Conservation (phyloP, 1,140 invertebrate species). For the Drosophila miranda region DNA sequence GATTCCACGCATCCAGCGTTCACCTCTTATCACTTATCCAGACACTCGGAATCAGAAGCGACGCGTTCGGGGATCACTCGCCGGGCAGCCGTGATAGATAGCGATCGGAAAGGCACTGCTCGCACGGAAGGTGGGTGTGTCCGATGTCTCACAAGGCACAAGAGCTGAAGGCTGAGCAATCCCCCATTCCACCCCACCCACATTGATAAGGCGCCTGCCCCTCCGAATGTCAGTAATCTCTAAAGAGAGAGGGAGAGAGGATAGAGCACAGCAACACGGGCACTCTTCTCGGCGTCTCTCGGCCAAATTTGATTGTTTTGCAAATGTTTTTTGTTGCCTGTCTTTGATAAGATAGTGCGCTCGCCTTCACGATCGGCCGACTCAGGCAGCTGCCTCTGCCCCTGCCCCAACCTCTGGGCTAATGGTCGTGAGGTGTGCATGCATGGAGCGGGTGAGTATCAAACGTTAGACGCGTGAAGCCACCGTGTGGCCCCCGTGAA, state of each 20-base stretch:
- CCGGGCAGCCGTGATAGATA: constrained; percentile 27
- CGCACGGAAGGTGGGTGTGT: constrained; percentile 40
- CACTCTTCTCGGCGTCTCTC: neutral
- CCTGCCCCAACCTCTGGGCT: neutral
- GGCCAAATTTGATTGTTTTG: constrained; percentile 14
- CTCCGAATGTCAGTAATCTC: constrained; percentile 33
- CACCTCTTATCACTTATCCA: constrained; percentile 43
- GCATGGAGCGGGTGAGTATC: constrained; percentile 48
- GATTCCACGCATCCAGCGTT: no score
- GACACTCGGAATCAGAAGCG: neutral
- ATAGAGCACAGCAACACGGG: constrained; percentile 27
- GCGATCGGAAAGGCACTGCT: neutral
- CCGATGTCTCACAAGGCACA: constrained; percentile 22
- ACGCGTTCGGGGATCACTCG: neutral
- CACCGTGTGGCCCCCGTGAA: constrained; percentile 65
- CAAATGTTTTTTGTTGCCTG: constrained; percentile 1
- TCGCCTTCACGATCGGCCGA: constrained; percentile 38
- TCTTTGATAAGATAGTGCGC: constrained; percentile 44
- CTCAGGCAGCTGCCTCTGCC: constrained; percentile 13
- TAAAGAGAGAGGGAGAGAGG: constrained; percentile 4
- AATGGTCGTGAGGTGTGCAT: constrained; percentile 44
- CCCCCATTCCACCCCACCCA: constrained; percentile 1
- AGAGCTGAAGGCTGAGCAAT: constrained; percentile 2
- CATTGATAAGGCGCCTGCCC: constrained; percentile 40
- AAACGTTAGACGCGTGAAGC: constrained; percentile 37